Base-by-base conservation (phyloP, 2,888 invertebrate genomes). In the Gonocerus acuteangulatus region DNA sequence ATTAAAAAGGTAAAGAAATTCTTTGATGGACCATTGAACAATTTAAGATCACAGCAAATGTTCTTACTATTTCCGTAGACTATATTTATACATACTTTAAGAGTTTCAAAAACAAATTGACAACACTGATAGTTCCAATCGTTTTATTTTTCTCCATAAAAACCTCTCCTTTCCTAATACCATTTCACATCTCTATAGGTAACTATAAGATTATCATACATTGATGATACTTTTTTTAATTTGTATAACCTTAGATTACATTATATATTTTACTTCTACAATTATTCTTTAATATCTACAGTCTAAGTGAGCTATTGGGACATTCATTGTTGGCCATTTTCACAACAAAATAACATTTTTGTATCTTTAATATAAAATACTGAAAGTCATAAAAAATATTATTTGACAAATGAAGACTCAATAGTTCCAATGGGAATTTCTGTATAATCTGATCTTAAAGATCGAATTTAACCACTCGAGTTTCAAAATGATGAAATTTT, bases 11-110 rank as follows among this genome's bases (percentile, higher is more conserved):
- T 7, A 54, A 54, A 51, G 19, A 9, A 51, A 27, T 51, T 13
- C n/a, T n/a, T n/a, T n/a, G n/a, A 54, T 54, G 54, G 54, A 54
- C 54, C 54, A 18, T 54, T 42, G 39, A 22, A 11, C 15, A 54
- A 39, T 54, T 42, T 39, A 9, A 22, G 54, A 54, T 54, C 54
- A 54, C 54, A 54, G 54, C 22, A 54, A 54, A 42, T 22, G 22
- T 42, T 42, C 34, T 18, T 34, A 34, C 13, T 15, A 16, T 34
- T 13, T 49, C 18, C 19, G 19, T 27, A 27, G 27, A 27, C 27
- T 27, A 6, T 27, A 6, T 27, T 27, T 39, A 39, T 42, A 42
- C 39, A 39, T 11, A 21, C 15, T 22, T 16, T 22, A 42, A 2
- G n/a, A 52, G 15, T n/a, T 42, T 22, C 19, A 36, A 39, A 19